A percentile compares a stretch with the other conserved stretches of the same genome.
phyloP scores from a whole-genome alignment of 2,888 invertebrate species.

The Eupithecia insigniata region DNA sequence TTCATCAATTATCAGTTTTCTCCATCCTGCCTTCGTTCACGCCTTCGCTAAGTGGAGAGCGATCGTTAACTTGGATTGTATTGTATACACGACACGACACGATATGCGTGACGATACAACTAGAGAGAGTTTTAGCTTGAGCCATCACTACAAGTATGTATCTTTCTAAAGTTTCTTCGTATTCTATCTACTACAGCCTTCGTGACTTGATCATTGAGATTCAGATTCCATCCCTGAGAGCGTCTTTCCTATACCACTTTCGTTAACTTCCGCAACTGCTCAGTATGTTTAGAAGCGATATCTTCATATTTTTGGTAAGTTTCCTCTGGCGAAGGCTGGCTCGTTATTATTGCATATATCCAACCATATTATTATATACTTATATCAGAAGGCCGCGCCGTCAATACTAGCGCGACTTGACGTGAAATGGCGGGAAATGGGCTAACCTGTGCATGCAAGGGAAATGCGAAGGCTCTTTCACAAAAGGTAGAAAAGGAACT shows the following conservation, averaged over 20 bases:
- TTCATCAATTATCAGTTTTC: slow-evolving; percentile 26
- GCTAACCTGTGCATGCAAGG: not conserved
- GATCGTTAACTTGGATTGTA: slow-evolving; percentile 11
- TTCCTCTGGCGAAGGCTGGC: slow-evolving; percentile 98
- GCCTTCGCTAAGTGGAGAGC: slow-evolving; percentile 24
- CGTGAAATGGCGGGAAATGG: not conserved
- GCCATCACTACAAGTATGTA: slow-evolving; percentile 99
- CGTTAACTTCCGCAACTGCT: slow-evolving; percentile 94
- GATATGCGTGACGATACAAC: not conserved
- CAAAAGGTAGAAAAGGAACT: not conserved
- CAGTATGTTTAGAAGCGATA: slow-evolving; percentile 95
- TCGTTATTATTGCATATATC: slow-evolving; percentile 94
- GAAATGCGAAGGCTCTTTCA: not conserved
- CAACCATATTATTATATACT: too few species aligned
- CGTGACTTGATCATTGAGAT: slow-evolving; percentile 93
- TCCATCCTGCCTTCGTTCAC: slow-evolving; percentile 22
- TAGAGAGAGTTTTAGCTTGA: slow-evolving; percentile 93
- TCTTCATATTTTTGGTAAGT: slow-evolving; percentile 98
- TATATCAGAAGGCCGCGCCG: too few species aligned
- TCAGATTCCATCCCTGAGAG: slow-evolving; percentile 93
- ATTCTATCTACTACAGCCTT: slow-evolving; percentile 95
- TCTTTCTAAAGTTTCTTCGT: slow-evolving; percentile 94
- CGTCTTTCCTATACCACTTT: slow-evolving; percentile 97
- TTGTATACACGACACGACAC: slow-evolving; percentile 6
- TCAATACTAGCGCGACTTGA: not conserved